These are phyloP conservation scores for Pseudobourletiella spinata DNA, from an alignment of 1,140 invertebrate species.

Conservation along the genomic window DNA sequence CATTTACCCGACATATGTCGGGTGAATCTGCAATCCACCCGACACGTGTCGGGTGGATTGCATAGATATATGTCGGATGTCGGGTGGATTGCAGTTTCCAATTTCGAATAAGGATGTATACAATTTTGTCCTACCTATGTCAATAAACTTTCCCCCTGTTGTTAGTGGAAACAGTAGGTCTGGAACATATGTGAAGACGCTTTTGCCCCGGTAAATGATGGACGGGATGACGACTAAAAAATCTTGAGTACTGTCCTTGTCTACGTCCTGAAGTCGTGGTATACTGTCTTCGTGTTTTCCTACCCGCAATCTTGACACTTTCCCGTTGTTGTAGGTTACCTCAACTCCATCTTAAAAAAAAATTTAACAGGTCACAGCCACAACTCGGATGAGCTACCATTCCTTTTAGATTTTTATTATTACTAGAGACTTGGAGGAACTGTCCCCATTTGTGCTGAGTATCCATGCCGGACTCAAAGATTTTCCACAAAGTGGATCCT, in stretches of 20 bases:
- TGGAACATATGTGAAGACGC: slow-evolving; percentile 2
- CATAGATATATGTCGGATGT: too few relatives aligned
- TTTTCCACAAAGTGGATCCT: slow-evolving; percentile 4
- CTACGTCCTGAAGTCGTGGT: neutral
- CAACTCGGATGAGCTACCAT: too few relatives aligned
- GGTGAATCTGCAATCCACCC: too few relatives aligned
- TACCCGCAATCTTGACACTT: neutral
- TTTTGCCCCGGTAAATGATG: slow-evolving; percentile 8
- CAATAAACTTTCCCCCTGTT: slow-evolving; percentile 11
- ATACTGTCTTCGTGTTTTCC: neutral
- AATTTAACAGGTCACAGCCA: too few relatives aligned
- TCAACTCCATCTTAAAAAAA: slow-evolving; percentile 16
- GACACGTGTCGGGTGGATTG: too few relatives aligned
- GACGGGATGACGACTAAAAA: slow-evolving; percentile 22
- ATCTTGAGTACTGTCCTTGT: neutral
- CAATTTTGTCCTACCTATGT: too few relatives aligned
- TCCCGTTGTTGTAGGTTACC: slow-evolving; percentile 7
- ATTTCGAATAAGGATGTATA: too few relatives aligned
- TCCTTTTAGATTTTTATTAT: too few relatives aligned
- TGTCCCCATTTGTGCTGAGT: slow-evolving; percentile 12
- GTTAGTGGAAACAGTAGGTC: slow-evolving; percentile 8
- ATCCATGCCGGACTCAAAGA: slow-evolving; percentile 14
- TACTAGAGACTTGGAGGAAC: slow-evolving; percentile 31
- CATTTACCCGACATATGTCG: too few relatives aligned
- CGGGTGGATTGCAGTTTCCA: too few relatives aligned